Evolutionary conservation across 2,888 invertebrate species (phyloP).

Genomic region (Eupithecia dodoneata): DNA sequence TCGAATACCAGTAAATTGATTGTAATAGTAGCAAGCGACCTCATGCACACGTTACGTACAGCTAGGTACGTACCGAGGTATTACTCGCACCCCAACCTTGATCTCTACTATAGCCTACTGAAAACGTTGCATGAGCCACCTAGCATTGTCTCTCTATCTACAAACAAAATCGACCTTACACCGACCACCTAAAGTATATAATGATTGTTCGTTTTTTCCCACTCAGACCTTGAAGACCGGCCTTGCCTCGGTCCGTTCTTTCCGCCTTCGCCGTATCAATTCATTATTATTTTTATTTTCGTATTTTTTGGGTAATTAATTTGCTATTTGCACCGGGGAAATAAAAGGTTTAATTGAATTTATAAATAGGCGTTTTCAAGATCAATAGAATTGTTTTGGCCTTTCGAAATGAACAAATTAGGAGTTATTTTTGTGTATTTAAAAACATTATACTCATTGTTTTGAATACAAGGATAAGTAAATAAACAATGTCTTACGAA

Average conservation of each 20-base stretch:
- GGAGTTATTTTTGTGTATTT: constrained; percentile 3
- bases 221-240: constrained; percentile 73
- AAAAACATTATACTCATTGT: constrained; percentile 24
- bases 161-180: constrained; percentile 57
- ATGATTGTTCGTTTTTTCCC: background rate
- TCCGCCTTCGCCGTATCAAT: constrained; percentile 83
- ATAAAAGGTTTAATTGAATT: constrained; percentile 19
- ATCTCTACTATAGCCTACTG: constrained; percentile 78
- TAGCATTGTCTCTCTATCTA: constrained; percentile 72
- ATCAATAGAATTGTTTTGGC: background rate
- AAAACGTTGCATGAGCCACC: constrained; percentile 81
- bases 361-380: constrained; percentile 17
- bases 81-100: constrained; percentile 63
- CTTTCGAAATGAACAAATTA: constrained; percentile 1
- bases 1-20: constrained; percentile 9
- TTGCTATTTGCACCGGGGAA: constrained; percentile 32
- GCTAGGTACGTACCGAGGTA: constrained; percentile 31
- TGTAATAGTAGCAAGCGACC: constrained; percentile 43
- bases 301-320: constrained; percentile 48
- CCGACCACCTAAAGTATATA: constrained; percentile 49
- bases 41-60: constrained; percentile 41
- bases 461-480: constrained; percentile 32
- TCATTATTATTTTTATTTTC: constrained; percentile 73
- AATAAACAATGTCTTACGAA: constrained; percentile 26
- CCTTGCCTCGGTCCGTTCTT: constrained; percentile 78